These are phyloP conservation scores for Platycercus adscitus DNA, from an alignment of 2,113 vertebrate species.

Conservation along the genomic window DNA sequence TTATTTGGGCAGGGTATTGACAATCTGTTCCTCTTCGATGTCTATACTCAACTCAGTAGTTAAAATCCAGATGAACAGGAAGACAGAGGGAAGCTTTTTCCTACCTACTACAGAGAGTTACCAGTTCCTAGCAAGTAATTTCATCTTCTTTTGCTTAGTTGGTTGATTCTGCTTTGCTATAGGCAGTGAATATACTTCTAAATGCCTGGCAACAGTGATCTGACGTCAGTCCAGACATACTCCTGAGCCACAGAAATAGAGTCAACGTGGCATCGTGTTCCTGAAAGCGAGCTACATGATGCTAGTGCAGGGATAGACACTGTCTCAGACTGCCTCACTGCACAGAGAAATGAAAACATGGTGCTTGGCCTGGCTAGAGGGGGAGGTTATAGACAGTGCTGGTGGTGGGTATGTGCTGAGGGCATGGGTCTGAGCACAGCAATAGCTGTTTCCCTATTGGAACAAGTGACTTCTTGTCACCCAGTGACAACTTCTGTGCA, in stretches of 20 bases:
- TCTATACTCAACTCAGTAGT: neutral
- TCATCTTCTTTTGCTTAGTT: neutral
- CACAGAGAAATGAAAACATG: neutral
- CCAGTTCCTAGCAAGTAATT: neutral
- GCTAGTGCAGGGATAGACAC: neutral
- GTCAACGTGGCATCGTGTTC: neutral
- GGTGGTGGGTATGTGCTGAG: rapidly evolving
- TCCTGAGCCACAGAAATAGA: neutral
- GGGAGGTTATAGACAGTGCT: neutral
- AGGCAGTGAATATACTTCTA: neutral
- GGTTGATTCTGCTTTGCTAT: neutral
- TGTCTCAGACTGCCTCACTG: neutral
- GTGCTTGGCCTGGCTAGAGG: neutral
- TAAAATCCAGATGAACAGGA: neutral
- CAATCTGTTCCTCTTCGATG: neutral
- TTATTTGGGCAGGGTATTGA: neutral
- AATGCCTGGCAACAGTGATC: neutral
- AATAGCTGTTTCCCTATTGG: neutral
- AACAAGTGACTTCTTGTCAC: neutral
- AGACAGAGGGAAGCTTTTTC: neutral
- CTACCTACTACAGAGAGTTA: neutral
- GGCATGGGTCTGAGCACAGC: neutral
- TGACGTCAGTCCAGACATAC: neutral
- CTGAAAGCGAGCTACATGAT: neutral
- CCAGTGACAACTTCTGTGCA: neutral